These are phyloP conservation scores for Cerastis leucographa DNA, from an alignment of 2,888 invertebrate genomes.

Conservation along the genomic window DNA sequence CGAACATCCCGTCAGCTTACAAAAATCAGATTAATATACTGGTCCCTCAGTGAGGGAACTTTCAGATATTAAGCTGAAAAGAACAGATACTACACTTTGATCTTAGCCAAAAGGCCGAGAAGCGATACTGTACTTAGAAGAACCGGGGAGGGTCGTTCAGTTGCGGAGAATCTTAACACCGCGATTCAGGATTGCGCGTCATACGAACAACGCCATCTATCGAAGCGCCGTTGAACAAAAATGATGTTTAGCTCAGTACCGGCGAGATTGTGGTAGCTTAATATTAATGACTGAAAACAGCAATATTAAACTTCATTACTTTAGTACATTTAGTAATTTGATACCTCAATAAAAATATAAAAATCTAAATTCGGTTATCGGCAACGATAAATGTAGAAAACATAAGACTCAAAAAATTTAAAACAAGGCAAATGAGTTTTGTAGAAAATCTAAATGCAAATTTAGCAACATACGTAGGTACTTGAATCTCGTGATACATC, in stretches of 20 bases:
- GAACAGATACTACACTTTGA: slow-evolving; percentile 64
- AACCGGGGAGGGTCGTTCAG: slow-evolving; percentile 3
- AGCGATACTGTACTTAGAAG: neutral
- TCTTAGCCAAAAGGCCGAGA: slow-evolving; percentile 52
- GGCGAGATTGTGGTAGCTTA: neutral
- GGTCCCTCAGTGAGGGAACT: slow-evolving; percentile 65
- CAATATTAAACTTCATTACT: neutral
- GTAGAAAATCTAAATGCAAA: slow-evolving; percentile 45
- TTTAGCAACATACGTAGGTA: slow-evolving; percentile 5
- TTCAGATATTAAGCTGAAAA: slow-evolving; percentile 67
- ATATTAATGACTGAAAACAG: neutral
- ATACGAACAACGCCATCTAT: slow-evolving; percentile 57
- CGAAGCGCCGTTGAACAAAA: slow-evolving; percentile 16
- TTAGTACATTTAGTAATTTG: slow-evolving; percentile 5
- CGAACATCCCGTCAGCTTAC: slow-evolving; percentile 59
- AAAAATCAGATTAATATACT: slow-evolving; percentile 66
- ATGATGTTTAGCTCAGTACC: neutral
- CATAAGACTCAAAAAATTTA: too few species aligned
- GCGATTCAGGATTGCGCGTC: slow-evolving; percentile 46
- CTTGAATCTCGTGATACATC: slow-evolving; percentile 13
- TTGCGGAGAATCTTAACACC: slow-evolving; percentile 52
- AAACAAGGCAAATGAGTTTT: neutral
- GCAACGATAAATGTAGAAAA: neutral
- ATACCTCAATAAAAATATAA: neutral
- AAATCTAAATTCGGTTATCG: neutral